Conservation (phyloP, 2,888 invertebrate genomes). For the Orthonevra nobilis region DNA sequence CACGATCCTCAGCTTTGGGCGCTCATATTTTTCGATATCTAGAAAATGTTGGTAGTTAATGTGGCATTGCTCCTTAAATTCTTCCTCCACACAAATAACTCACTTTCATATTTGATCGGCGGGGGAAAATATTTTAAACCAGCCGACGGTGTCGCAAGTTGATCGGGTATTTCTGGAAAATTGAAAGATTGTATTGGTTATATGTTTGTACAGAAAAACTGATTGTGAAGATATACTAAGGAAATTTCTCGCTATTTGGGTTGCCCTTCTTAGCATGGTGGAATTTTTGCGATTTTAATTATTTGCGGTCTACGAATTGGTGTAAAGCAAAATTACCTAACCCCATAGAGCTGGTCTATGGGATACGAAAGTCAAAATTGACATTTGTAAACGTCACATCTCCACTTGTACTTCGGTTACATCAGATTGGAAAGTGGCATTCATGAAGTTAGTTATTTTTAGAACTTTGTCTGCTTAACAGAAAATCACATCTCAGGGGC, state of each 20-base stretch:
- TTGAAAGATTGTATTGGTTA: neutral
- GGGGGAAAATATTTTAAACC: constrained; percentile 87
- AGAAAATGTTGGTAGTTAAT: too few relatives aligned
- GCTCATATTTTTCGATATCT: constrained; percentile 89
- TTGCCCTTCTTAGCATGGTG: constrained; percentile 38
- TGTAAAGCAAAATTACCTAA: constrained; percentile 56
- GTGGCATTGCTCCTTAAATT: too few relatives aligned
- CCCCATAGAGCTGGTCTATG: too few relatives aligned
- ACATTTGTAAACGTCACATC: too few relatives aligned
- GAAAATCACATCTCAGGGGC: too few relatives aligned
- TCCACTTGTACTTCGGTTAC: too few relatives aligned
- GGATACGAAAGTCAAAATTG: too few relatives aligned
- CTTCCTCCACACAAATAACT: too few relatives aligned
- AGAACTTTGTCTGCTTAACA: too few relatives aligned
- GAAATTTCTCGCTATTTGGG: constrained; percentile 22
- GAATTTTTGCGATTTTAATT: neutral
- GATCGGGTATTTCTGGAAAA: constrained; percentile 23
- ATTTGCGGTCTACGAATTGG: neutral
- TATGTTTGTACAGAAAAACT: neutral
- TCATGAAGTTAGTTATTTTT: too few relatives aligned
- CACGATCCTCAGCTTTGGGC: constrained; percentile 85
- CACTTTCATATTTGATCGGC: constrained; percentile 86
- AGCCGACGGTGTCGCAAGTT: constrained; percentile 73
- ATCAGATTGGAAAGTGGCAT: too few relatives aligned
- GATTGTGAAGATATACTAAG: constrained; percentile 13